Conservation (phyloP, 2,888 invertebrate genomes). For the Lagria hirta region DNA sequence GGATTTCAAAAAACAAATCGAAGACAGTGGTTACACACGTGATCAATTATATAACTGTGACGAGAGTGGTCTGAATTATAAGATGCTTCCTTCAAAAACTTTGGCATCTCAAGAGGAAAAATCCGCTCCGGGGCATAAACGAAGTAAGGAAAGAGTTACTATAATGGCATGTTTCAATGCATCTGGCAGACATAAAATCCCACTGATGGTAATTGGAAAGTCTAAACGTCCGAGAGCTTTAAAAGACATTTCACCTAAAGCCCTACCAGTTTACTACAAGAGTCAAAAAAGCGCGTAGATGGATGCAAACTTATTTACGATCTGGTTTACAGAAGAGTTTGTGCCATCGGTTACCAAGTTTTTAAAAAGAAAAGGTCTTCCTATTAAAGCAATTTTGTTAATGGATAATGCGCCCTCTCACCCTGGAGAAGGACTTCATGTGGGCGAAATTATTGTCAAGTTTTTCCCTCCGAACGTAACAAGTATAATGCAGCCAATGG, state of each 20-base stretch:
- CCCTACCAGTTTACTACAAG: slow-evolving; percentile 26
- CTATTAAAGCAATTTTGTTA: too few relatives aligned
- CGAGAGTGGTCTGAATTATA: slow-evolving; percentile 33
- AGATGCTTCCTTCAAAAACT: slow-evolving; percentile 31
- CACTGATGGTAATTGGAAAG: slow-evolving; percentile 29
- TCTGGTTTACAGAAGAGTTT: too few relatives aligned
- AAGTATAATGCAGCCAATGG: too few relatives aligned
- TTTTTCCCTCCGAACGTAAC: too few relatives aligned
- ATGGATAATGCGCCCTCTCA: too few relatives aligned
- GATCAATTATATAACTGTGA: slow-evolving; percentile 33
- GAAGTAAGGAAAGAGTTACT: slow-evolving; percentile 31
- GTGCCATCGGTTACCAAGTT: too few relatives aligned
- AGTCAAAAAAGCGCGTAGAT: slow-evolving; percentile 32
- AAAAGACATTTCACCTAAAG: slow-evolving; percentile 24
- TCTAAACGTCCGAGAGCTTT: slow-evolving; percentile 29
- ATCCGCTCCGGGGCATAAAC: slow-evolving; percentile 27
- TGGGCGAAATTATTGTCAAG: too few relatives aligned
- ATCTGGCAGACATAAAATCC: slow-evolving; percentile 31
- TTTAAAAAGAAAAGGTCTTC: too few relatives aligned
- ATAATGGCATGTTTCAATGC: slow-evolving; percentile 32
- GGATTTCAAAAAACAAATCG: slow-evolving; percentile 24
- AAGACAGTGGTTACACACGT: slow-evolving; percentile 23
- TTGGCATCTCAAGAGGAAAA: slow-evolving; percentile 25
- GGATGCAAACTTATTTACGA: too few relatives aligned
- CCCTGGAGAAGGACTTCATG: too few relatives aligned